A percentile compares a stretch with the other conserved stretches of the same genome.
These are phyloP conservation scores for Tokudaia tokunoshimensis DNA, from an alignment of 2,797 vertebrate genomes.

Conservation along the genomic window DNA sequence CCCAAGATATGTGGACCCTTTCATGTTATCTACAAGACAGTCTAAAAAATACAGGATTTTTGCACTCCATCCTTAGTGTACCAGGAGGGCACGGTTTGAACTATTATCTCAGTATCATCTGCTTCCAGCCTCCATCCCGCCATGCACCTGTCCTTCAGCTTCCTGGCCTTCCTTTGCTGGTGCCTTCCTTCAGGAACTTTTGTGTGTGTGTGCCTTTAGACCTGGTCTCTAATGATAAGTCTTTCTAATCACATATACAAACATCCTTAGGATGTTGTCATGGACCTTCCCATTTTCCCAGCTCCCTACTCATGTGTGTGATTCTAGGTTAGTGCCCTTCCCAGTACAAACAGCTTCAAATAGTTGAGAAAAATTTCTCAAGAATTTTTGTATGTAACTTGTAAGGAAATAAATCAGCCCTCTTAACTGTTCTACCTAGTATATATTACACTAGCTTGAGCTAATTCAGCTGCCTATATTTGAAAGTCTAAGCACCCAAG, in stretches of 20 bases:
- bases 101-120: neutral
- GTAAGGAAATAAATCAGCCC: neutral
- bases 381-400: conserved; percentile 20
- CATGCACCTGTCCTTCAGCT: neutral
- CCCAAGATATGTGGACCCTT: neutral
- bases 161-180: neutral
- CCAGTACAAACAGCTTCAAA: conserved; percentile 19
- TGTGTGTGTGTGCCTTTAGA: neutral
- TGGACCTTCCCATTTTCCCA: neutral
- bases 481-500: neutral
- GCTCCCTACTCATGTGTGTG: neutral
- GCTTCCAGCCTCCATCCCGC: neutral
- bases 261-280: neutral
- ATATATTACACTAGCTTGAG: neutral
- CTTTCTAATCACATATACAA: conserved; percentile 2
- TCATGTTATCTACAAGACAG: neutral
- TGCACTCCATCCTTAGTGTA: neutral
- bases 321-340: neutral
- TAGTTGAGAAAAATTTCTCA: conserved; percentile 51
- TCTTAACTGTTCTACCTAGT: neutral
- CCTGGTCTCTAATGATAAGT: neutral
- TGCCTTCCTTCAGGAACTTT: neutral
- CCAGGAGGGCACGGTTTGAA: neutral
- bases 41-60: neutral
- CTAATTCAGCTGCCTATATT: neutral